phyloP scores from a whole-genome alignment of 2,888 invertebrate genomes.

The Hemistola chrysoprasaria region DNA sequence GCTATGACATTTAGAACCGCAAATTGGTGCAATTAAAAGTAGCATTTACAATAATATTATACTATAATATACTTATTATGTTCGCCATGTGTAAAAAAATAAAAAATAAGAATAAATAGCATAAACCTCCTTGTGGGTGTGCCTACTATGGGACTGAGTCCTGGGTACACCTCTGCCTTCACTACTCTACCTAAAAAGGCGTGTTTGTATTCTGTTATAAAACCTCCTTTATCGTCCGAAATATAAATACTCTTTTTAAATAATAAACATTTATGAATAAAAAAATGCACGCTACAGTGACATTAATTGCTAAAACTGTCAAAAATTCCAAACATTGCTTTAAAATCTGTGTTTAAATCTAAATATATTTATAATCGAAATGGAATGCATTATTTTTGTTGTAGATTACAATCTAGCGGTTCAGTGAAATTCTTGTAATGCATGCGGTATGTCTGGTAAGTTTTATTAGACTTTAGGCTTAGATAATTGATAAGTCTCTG shows the following conservation, averaged over 20 bases:
- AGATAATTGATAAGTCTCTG: too few relatives aligned
- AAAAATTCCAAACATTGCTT: conserved; percentile 49
- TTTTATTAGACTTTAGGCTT: conserved; percentile 5
- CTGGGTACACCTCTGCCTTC: too few relatives aligned
- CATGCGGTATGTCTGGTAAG: conserved; percentile 64
- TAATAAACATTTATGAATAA: conserved; percentile 1
- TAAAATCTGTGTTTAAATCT: conserved; percentile 45
- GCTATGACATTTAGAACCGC: conserved; percentile 20
- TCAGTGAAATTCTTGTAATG: conserved; percentile 48
- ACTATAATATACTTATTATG: too few relatives aligned
- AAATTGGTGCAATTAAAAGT: conserved; percentile 10
- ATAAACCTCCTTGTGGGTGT: too few relatives aligned
- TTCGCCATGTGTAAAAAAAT: too few relatives aligned
- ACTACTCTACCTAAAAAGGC: too few relatives aligned
- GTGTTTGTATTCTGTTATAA: too few relatives aligned
- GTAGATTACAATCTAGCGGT: conserved; percentile 34
- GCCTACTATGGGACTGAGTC: too few relatives aligned
- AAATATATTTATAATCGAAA: conserved; percentile 44
- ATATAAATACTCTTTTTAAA: too few relatives aligned
- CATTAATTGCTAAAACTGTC: conserved; percentile 48
- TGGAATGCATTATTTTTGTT: conserved; percentile 48
- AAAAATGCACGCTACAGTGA: conserved; percentile 12
- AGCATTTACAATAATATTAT: too few relatives aligned
- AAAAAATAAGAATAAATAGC: too few relatives aligned
- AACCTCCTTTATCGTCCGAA: too few relatives aligned